Percentiles rank a stretch among this genome's conserved stretches.
phyloP scores from a whole-genome alignment of 2,113 vertebrate species.

The Sigmodon hispidus region DNA sequence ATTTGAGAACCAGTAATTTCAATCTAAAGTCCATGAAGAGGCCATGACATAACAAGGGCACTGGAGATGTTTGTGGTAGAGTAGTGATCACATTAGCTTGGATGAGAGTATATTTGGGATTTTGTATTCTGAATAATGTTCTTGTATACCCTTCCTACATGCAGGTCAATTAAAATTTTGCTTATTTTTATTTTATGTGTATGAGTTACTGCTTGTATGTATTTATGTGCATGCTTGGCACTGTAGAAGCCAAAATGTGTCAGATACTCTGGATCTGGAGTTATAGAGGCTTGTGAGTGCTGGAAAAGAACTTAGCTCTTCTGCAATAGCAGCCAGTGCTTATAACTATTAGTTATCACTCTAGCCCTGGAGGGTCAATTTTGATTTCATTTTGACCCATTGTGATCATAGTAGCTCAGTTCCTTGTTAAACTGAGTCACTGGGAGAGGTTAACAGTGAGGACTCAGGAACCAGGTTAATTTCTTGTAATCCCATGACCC shows the following conservation, averaged over 20 bases:
- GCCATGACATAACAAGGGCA: too few species aligned
- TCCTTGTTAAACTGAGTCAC: background rate
- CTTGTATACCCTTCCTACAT: background rate
- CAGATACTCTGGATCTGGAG: background rate
- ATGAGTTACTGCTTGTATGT: background rate
- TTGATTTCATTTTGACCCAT: background rate
- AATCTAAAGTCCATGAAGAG: background rate
- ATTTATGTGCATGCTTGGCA: background rate
- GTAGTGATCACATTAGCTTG: background rate
- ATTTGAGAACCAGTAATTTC: background rate
- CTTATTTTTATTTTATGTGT: background rate
- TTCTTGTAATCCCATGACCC: background rate
- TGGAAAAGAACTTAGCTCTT: background rate
- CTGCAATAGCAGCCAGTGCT: background rate
- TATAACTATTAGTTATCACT: background rate
- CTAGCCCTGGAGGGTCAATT: background rate
- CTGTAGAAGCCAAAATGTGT: background rate
- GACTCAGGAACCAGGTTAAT: background rate
- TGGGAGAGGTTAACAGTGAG: background rate
- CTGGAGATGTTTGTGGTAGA: background rate
- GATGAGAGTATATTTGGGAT: background rate
- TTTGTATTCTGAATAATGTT: background rate
- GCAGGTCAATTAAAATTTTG: background rate
- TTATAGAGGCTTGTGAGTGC: background rate
- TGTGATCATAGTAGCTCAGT: background rate